Evolutionary conservation across 2,888 invertebrate genomes (phyloP), one percentile per base, ranked within the genome.

Genomic region (Parochlus steinenii): DNA sequence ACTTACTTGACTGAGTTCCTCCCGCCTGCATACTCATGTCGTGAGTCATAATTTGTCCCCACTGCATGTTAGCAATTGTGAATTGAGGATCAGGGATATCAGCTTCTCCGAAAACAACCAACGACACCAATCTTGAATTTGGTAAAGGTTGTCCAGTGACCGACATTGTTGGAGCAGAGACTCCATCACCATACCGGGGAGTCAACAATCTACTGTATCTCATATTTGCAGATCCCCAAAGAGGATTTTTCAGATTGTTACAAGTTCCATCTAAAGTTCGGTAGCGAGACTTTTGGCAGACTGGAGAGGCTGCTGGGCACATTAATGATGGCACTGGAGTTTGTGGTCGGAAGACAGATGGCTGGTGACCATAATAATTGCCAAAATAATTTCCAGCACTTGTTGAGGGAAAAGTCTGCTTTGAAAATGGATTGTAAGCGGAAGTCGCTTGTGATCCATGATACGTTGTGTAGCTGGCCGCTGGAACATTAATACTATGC

Each of bases 231-330:
- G 69, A 65, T 10, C 97, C 97, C 70, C 81, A 75, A 6, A 72
- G 67, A 0, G 93, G 85, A 44, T 80, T 70, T 39, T 69, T 63
- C 31, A 82, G 57, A 56, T 98, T 97, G 56, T 98, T 98, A 54
- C 98, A 98, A 2, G 87, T 75, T 0, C 97, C 97, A 54, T 97
- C 95, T 41, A 79, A 69, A 1, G 81, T 70, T 31, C 87, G 66
- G 55, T 82, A 87, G 16, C 50, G 44, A 1, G 52, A 44, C 38
- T 56, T 52, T 32, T 50, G 46, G 33, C 61, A 60, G 4, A 28
- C 27, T n/a, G 47, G 32, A 6, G 55, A 53, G 16, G 33, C 16
- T 5, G 33, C 23, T 6, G 37, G 37, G 22, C 40, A 40, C 23
- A 24, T 33, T 22, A 29, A 31, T 28, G 35, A 24, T n/a, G 33